Evolutionary conservation across 2,888 invertebrate genomes (phyloP).

Genomic region (Argynnis bischoffii): DNA sequence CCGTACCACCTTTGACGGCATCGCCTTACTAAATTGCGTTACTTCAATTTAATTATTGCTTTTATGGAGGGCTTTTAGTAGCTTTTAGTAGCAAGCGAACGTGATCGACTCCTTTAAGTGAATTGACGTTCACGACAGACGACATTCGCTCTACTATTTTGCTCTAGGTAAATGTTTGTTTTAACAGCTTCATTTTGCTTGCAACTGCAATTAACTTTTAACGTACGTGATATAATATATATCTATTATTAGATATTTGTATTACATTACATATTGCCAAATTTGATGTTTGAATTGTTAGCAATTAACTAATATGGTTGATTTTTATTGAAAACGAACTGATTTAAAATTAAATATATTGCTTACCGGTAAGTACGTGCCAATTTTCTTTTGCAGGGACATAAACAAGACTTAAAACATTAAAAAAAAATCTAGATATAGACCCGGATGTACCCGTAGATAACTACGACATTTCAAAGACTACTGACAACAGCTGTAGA

Average conservation of each 20-base stretch:
- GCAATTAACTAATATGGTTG: too few species aligned
- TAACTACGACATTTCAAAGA: neutral
- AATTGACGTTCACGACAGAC: constrained; percentile 72
- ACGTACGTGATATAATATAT: neutral
- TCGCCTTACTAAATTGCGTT: constrained; percentile 79
- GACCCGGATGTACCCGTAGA: neutral
- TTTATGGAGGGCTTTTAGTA: constrained; percentile 83
- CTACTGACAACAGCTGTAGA: neutral
- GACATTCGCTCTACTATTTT: constrained; percentile 56
- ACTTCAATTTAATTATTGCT: constrained; percentile 82
- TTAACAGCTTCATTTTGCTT: constrained; percentile 34
- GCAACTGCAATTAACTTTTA: constrained; percentile 18
- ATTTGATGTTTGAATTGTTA: too few species aligned
- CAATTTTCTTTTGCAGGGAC: too few species aligned
- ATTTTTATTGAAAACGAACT: too few species aligned
- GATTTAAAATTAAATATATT: too few species aligned
- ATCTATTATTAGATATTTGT: neutral
- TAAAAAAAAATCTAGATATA: neutral
- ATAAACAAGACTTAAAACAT: too few species aligned
- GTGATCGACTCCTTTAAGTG: constrained; percentile 79
- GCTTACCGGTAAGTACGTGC: too few species aligned
- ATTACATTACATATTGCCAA: neutral
- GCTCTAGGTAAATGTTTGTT: constrained; percentile 42
- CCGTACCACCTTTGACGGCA: constrained; percentile 62
- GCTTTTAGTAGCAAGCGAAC: constrained; percentile 80